Conservation (phyloP, 2,113 vertebrate genomes). For the Pantherophis guttatus region DNA sequence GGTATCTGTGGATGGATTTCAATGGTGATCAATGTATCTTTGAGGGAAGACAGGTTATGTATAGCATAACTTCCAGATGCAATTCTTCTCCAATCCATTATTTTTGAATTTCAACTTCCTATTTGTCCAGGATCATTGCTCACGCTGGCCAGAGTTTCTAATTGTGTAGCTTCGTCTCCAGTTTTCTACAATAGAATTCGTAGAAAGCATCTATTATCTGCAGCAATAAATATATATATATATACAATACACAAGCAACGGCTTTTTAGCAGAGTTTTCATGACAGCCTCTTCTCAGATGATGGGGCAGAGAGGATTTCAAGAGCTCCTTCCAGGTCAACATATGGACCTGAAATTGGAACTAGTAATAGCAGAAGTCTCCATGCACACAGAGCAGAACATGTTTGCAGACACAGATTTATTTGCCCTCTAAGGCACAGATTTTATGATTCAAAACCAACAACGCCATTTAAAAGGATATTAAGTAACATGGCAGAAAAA, state of each 20-base stretch:
- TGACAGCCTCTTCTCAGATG: not conserved
- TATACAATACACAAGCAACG: not conserved
- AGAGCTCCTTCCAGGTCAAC: not conserved
- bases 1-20: not conserved
- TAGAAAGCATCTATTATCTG: not conserved
- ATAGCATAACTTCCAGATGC: not conserved
- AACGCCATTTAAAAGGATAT: not conserved
- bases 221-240: not conserved
- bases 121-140: not conserved
- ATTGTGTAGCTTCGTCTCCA: not conserved
- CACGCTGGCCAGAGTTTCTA: not conserved
- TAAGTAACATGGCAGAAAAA: not conserved
- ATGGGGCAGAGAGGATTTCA: not conserved
- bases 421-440: not conserved
- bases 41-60: not conserved
- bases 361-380: not conserved
- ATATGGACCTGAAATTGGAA: not conserved
- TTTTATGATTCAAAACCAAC: not conserved
- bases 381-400: not conserved
- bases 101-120: not conserved
- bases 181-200: no score
- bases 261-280: not conserved
- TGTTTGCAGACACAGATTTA: not conserved
- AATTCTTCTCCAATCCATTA: not conserved
- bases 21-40: not conserved